These are phyloP conservation scores for Cryptoleucopteryx plumbea DNA, from an alignment of 2,113 vertebrate species.

Conservation along the genomic window DNA sequence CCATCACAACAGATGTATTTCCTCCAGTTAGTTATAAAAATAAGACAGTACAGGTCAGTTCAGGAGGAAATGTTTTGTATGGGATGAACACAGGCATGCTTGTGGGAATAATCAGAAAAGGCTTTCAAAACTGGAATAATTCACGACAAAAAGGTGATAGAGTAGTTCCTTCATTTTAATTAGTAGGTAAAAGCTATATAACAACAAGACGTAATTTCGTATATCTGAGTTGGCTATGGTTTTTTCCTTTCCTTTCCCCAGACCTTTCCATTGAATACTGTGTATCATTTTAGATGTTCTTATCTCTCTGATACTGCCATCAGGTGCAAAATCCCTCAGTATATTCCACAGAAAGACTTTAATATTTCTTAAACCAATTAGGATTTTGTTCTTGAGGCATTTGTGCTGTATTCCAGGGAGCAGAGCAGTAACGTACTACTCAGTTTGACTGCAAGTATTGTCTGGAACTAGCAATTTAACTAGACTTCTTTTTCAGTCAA, in stretches of 20 bases:
- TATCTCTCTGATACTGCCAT: neutral
- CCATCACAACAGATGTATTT: neutral
- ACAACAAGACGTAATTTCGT: neutral
- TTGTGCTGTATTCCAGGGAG: neutral
- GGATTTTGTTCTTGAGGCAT: neutral
- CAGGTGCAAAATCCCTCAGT: neutral
- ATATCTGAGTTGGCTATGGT: neutral
- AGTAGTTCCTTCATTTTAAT: neutral
- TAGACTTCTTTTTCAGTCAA: neutral
- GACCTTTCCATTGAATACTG: neutral
- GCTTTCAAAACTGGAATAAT: neutral
- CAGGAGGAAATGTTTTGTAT: neutral
- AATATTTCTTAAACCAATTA: neutral
- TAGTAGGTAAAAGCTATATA: neutral
- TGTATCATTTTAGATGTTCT: neutral
- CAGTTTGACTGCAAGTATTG: neutral
- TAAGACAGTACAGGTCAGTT: neutral
- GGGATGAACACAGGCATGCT: neutral
- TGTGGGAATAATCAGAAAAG: neutral
- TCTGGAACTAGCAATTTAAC: neutral
- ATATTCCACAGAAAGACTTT: neutral
- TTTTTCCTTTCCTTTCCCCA: neutral
- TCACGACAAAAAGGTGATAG: neutral
- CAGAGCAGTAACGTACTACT: neutral
- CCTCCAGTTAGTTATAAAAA: neutral